These are phyloP conservation scores for Adelognathus sp. DNA, from an alignment of 2,888 invertebrate genomes.

Conservation along the genomic window DNA sequence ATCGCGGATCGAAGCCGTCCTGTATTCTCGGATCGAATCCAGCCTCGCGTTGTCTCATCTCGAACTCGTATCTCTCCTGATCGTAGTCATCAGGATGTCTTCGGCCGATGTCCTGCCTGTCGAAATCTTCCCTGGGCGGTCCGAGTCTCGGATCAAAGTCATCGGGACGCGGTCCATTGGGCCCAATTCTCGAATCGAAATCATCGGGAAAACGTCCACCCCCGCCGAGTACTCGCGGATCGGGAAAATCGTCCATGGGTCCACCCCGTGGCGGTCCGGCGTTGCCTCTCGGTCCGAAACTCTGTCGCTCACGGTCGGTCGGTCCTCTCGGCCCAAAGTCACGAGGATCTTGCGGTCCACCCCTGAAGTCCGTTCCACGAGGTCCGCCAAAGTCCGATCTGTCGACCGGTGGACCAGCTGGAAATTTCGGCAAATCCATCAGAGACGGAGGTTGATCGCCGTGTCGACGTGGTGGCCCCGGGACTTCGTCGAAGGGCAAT, in stretches of 20 bases:
- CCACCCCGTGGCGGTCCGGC: slow-evolving; percentile 56
- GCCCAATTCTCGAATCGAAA: slow-evolving; percentile 74
- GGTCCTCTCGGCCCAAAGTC: slow-evolving; percentile 68
- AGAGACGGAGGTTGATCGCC: slow-evolving; percentile 77
- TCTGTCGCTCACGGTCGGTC: slow-evolving; percentile 70
- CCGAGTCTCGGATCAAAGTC: slow-evolving; percentile 72
- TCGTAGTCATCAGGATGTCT: slow-evolving; percentile 76
- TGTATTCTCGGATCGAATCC: slow-evolving; percentile 73
- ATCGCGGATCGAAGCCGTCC: slow-evolving; percentile 76
- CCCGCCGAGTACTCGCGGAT: slow-evolving; percentile 70
- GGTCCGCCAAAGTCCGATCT: slow-evolving; percentile 73
- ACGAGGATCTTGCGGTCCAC: slow-evolving; percentile 69
- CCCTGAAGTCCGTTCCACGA: slow-evolving; percentile 73
- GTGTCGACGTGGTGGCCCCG: slow-evolving; percentile 64
- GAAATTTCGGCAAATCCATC: slow-evolving; percentile 78
- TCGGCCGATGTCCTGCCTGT: slow-evolving; percentile 72
- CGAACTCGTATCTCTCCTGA: slow-evolving; percentile 77
- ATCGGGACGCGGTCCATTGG: slow-evolving; percentile 72
- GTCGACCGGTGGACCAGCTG: slow-evolving; percentile 66
- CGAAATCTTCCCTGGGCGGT: slow-evolving; percentile 73
- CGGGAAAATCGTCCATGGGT: slow-evolving; percentile 73
- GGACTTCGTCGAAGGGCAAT: slow-evolving; percentile 71
- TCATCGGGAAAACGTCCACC: slow-evolving; percentile 74
- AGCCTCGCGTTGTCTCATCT: slow-evolving; percentile 72
- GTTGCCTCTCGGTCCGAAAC: slow-evolving; percentile 67